Base-by-base conservation (phyloP, 2,797 vertebrate species). In the Intellagama lesueurii region DNA sequence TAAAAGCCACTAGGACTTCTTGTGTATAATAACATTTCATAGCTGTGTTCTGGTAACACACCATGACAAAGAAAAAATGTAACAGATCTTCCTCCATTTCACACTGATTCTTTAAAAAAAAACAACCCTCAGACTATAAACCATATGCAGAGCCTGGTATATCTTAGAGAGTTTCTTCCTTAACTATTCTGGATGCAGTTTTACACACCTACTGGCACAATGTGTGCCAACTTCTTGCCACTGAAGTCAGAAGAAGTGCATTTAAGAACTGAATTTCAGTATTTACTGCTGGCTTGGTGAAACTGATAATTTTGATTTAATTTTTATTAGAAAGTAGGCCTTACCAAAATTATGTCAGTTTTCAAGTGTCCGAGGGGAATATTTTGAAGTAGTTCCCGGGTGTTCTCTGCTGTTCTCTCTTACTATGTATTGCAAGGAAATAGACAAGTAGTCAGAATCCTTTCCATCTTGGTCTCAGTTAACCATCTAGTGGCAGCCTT, bases 31-130 rank as follows among this genome's bases (percentile, higher is more conserved):
- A 0, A 3, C 22, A 64, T 14, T 26, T 56, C 0, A 47, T 64
- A 8, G 14, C 0, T 0, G 22, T 1, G 1, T 56, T 40, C 5
- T 1, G 26, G 1, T 73, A 22, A 0, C 0, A 0, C 0, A 47
- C 56, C 83, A 14, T 1, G 12, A 4, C 0, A 17, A 88, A 81
- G 75, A 49, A 8, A 8, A 70, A 47, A 70, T n/a, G 1, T 30
- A 77, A 64, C 22, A 44, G 26, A 19, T 56, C 19, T 49, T 30
- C 7, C 19, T 40, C 40, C 40, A 9, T 84, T 52, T 40, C 44
- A 72, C 8, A 52, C 47, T 24, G 8, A 64, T 64, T 64, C 17
- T 64, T 64, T 52, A 52, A 35, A 2, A 32, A 83, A 83, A 69
- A 49, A 30, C 30, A 7, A 56, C 52, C 9, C 60, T 64, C 60